A percentile compares a stretch with the other conserved stretches of the same genome.
These are phyloP conservation scores for Apistogramma diplotaenia DNA, from an alignment of 2,113 vertebrate species.

Conservation along the genomic window DNA sequence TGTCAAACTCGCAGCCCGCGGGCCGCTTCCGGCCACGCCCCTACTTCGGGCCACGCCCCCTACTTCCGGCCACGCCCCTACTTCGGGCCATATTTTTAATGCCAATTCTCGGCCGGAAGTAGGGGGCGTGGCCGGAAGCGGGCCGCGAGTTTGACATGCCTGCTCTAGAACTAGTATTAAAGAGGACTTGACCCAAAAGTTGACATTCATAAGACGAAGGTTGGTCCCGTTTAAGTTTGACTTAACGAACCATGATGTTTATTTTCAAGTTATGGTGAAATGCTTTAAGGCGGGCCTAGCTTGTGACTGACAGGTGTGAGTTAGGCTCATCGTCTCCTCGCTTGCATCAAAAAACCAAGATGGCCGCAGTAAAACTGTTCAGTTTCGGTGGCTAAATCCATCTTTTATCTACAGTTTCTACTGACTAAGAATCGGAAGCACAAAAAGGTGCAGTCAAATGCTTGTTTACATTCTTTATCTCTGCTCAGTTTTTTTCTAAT, in stretches of 20 bases:
- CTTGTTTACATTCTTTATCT: not conserved
- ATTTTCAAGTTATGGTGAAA: not conserved
- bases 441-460: fast-evolving
- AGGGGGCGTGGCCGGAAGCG: too few species aligned
- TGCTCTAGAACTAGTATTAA: too few species aligned
- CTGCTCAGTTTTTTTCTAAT: not conserved
- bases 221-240: not conserved
- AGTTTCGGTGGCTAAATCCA: not conserved
- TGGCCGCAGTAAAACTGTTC: too few species aligned
- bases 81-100: too few species aligned
- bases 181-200: too few species aligned
- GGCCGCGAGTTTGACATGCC: too few species aligned
- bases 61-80: too few species aligned
- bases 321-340: not conserved
- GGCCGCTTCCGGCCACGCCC: too few species aligned
- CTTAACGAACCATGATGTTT: not conserved
- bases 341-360: not conserved
- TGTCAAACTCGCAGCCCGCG: too few species aligned
- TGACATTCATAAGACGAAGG: fast-evolving
- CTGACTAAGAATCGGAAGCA: not conserved
- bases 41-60: too few species aligned
- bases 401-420: not conserved
- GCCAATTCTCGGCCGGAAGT: too few species aligned
- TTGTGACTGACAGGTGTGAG: not conserved
- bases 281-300: fast-evolving